Percentiles rank a stretch among this genome's conserved stretches.
These are phyloP conservation scores for Andrena bucephala DNA, from an alignment of 2,888 invertebrate genomes.

Conservation along the genomic window DNA sequence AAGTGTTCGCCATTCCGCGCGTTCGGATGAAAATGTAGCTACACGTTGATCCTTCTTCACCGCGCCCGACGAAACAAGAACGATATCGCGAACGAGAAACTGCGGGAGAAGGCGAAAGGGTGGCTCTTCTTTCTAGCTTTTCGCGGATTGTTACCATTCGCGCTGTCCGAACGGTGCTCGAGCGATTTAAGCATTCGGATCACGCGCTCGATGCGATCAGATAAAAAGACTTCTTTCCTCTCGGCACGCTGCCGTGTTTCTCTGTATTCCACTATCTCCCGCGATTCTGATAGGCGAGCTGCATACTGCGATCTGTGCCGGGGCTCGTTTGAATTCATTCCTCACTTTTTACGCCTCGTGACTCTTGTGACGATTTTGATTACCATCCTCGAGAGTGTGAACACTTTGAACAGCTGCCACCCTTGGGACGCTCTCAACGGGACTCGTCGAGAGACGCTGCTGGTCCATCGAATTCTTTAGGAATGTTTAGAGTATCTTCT, in stretches of 20 bases:
- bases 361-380: neutral
- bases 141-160: slow-evolving; percentile 46
- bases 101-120: slow-evolving; percentile 10
- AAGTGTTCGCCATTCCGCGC: neutral
- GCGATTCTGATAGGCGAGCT: neutral
- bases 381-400: too few species aligned
- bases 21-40: neutral
- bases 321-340: too few species aligned
- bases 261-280: neutral
- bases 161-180: slow-evolving; percentile 25
- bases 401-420: too few species aligned
- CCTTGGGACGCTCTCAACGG: too few species aligned
- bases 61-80: slow-evolving; percentile 16
- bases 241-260: neutral
- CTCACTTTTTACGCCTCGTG: neutral
- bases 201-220: slow-evolving; percentile 44
- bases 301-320: neutral
- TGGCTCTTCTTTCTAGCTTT: slow-evolving; percentile 14
- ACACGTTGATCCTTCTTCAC: neutral
- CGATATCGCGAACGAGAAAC: neutral
- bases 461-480: too few species aligned
- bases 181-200: slow-evolving; percentile 38
- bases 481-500: too few species aligned
- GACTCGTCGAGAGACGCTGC: too few species aligned
- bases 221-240: slow-evolving; percentile 3